Conservation (phyloP, 2,797 vertebrate genomes). For the Euthynnus affinis region DNA sequence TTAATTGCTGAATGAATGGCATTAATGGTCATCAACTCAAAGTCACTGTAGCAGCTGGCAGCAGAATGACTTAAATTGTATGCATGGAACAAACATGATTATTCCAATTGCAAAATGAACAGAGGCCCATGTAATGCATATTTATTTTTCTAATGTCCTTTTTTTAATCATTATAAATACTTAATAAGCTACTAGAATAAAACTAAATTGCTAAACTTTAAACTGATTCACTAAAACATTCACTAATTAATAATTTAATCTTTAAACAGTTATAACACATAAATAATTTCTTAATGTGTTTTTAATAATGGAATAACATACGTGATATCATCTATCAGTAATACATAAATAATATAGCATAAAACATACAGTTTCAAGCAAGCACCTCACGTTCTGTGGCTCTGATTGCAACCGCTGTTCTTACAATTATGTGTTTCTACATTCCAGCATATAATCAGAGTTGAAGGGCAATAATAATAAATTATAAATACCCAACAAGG, state of each 20-base stretch:
- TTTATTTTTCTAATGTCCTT: not conserved
- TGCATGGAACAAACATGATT: conserved; percentile 2
- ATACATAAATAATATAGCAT: conserved; percentile 6
- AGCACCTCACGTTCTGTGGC: not conserved
- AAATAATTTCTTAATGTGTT: not conserved
- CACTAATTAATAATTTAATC: conserved; percentile 6
- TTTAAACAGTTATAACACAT: not conserved
- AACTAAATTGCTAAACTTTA: not conserved
- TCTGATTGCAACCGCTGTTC: not conserved
- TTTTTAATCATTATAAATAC: conserved; percentile 19
- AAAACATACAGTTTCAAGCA: not conserved
- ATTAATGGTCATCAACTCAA: not conserved
- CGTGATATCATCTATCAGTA: not conserved
- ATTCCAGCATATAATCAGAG: conserved; percentile 11
- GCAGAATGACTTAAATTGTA: not conserved
- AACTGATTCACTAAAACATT: conserved; percentile 6
- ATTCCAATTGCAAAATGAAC: conserved; percentile 7
- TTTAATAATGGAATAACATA: conserved; percentile 3
- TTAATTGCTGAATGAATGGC: not conserved
- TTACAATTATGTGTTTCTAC: conserved; percentile 1
- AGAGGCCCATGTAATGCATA: not conserved
- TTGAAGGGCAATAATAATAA: conserved; percentile 26
- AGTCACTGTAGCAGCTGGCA: not conserved
- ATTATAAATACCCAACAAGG: conserved; percentile 11
- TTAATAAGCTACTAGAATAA: conserved; percentile 10